Conservation (phyloP, 2,888 invertebrate genomes). For the Sinohyriopsis cumingii region DNA sequence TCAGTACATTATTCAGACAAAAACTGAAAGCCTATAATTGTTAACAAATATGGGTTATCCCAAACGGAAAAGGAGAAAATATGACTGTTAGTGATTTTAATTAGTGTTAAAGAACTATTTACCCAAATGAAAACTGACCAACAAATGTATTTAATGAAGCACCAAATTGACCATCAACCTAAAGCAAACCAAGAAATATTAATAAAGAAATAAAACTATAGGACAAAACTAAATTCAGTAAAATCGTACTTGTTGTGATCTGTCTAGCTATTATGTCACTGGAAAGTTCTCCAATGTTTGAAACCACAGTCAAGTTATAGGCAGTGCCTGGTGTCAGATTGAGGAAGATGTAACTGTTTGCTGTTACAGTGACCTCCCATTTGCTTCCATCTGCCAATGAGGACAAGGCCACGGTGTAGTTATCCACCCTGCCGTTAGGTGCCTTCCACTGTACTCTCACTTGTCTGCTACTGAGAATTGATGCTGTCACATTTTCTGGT, state of each 20-base stretch:
- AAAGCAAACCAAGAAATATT: too few species aligned
- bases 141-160: too few species aligned
- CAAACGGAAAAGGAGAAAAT: too few species aligned
- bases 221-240: too few species aligned
- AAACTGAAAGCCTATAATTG: too few species aligned
- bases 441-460: slow-evolving; percentile 42
- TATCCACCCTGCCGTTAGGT: slow-evolving; percentile 44
- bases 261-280: slow-evolving; percentile 19
- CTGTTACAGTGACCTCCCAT: slow-evolving; percentile 21
- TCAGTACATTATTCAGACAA: too few species aligned
- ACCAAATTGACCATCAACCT: too few species aligned
- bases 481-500: slow-evolving; percentile 30
- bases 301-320: slow-evolving; percentile 36
- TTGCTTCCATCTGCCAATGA: slow-evolving; percentile 21
- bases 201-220: too few species aligned
- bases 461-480: slow-evolving; percentile 33
- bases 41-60: too few species aligned
- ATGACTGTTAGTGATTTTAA: too few species aligned
- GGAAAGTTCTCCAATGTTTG: slow-evolving; percentile 29
- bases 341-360: slow-evolving; percentile 29
- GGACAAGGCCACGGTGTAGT: slow-evolving; percentile 42
- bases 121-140: too few species aligned
- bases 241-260: slow-evolving; percentile 31
- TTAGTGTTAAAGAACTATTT: too few species aligned
- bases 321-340: slow-evolving; percentile 42